These are phyloP conservation scores for Vulpes ferrilata DNA, from an alignment of 2,113 vertebrate species.

Conservation along the genomic window DNA sequence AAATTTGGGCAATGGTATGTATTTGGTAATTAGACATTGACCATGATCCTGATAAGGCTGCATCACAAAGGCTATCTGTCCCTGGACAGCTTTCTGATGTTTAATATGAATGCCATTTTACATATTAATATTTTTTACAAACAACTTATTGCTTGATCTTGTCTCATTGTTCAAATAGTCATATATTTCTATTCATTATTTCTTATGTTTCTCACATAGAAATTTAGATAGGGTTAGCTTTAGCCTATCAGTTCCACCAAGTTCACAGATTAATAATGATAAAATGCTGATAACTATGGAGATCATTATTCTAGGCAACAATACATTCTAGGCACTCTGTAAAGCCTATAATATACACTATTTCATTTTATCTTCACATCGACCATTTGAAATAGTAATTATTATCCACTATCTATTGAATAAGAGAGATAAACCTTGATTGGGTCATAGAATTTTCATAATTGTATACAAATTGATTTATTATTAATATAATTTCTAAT, in stretches of 20 bases:
- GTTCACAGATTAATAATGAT: background rate
- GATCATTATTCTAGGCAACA: background rate
- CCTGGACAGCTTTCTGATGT: background rate
- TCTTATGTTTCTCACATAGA: background rate
- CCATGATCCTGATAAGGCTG: background rate
- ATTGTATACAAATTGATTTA: background rate
- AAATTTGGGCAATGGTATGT: background rate
- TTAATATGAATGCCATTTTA: conserved; percentile 18
- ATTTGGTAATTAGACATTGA: background rate
- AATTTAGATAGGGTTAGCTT: conserved; percentile 11
- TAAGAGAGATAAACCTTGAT: background rate
- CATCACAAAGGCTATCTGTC: background rate
- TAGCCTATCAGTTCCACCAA: background rate
- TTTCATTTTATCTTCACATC: conserved; percentile 23
- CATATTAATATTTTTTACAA: background rate
- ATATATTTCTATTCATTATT: background rate
- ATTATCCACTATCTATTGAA: background rate
- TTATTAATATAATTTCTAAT: background rate
- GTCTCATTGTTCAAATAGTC: background rate
- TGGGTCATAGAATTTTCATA: background rate
- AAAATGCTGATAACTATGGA: background rate
- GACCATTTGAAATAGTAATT: background rate
- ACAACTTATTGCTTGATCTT: background rate
- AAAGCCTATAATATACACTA: background rate
- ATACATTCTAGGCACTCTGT: background rate